These are phyloP conservation scores for Mus musculus DNA, from an alignment of 2,113 vertebrate species.

Conservation along the genomic window DNA sequence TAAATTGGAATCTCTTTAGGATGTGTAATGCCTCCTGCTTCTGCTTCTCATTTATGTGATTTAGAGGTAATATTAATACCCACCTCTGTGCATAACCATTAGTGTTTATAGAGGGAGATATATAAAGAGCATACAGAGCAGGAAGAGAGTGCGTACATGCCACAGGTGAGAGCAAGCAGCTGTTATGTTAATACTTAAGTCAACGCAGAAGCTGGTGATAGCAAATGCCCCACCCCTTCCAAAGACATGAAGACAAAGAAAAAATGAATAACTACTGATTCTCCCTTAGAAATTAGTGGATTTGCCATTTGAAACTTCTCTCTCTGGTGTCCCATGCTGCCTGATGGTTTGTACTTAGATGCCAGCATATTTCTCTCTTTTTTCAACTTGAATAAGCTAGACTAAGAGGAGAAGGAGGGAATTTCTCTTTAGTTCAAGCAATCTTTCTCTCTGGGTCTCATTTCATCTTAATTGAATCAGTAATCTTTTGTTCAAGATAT, in stretches of 20 bases:
- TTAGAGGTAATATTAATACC: neutral
- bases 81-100: neutral
- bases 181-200: neutral
- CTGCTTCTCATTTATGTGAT: neutral
- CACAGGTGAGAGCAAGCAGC: neutral
- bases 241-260: neutral
- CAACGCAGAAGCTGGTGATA: neutral
- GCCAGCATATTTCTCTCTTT: neutral
- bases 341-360: neutral
- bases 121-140: neutral
- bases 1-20: neutral
- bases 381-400: neutral
- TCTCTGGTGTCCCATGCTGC: neutral
- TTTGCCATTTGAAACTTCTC: neutral
- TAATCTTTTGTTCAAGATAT: neutral
- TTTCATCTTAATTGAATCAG: neutral
- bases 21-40: neutral
- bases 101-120: neutral
- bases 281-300: neutral
- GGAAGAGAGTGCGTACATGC: neutral
- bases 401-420: neutral
- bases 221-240: accelerated
- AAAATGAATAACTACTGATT: neutral
- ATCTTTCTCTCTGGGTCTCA: neutral
- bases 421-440: neutral